A percentile compares a stretch with the other conserved stretches of the same genome.
phyloP scores from a whole-genome alignment of 2,888 invertebrate genomes.

The Orchestes rusci region DNA sequence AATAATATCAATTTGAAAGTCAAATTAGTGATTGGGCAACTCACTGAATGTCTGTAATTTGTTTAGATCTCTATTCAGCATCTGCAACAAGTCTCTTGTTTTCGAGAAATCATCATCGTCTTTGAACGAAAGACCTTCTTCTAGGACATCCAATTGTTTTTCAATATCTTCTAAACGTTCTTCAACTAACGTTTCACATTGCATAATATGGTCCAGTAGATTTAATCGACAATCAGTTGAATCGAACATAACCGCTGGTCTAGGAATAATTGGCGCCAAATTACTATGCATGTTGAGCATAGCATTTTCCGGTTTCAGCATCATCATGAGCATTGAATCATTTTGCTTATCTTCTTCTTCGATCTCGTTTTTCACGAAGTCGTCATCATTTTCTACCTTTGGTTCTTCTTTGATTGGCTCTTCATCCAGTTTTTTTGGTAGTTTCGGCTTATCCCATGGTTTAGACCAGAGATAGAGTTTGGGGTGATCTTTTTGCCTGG shows the following conservation, averaged over 20 bases:
- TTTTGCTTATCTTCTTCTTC: conserved; percentile 25
- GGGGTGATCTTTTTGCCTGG: conserved; percentile 70
- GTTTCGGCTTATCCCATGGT: conserved; percentile 61
- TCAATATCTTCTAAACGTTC: conserved; percentile 67
- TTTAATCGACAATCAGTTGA: conserved; percentile 69
- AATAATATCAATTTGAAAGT: too few species aligned
- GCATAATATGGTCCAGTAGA: conserved; percentile 68
- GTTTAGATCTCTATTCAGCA: conserved; percentile 65
- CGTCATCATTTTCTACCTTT: conserved; percentile 28
- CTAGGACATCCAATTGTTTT: conserved; percentile 61
- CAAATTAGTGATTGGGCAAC: too few species aligned
- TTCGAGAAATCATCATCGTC: conserved; percentile 55
- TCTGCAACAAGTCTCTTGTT: conserved; percentile 65
- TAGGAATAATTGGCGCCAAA: conserved; percentile 49
- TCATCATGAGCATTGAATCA: conserved; percentile 37
- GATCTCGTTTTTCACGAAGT: conserved; percentile 27
- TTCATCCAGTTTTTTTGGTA: conserved; percentile 35
- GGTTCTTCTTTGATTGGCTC: conserved; percentile 16
- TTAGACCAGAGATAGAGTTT: conserved; percentile 83
- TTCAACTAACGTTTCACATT: conserved; percentile 66
- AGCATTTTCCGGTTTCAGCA: conserved; percentile 33
- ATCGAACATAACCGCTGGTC: conserved; percentile 78
- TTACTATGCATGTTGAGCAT: conserved; percentile 33
- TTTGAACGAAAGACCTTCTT: conserved; percentile 54
- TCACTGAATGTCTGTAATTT: conserved; percentile 48